Percentiles rank a stretch among this genome's conserved stretches.
Conservation (phyloP, 2,797 vertebrate genomes). For the Amphiprion clarkii region DNA sequence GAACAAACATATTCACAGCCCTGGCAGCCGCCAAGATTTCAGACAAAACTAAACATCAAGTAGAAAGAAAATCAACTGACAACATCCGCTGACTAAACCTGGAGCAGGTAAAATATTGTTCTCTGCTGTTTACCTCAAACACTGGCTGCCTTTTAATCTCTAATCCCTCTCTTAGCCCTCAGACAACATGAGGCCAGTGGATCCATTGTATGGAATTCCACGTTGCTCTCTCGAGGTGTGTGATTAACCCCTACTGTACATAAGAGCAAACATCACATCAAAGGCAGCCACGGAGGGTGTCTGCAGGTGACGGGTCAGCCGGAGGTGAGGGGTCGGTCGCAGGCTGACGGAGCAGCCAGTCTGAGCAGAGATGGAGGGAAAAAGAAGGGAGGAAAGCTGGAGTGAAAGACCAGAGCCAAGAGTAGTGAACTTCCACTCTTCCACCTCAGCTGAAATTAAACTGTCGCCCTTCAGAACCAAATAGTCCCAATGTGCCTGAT, state of each 20-base stretch:
- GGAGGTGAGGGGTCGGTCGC: slow-evolving; percentile 71
- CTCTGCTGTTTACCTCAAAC: slow-evolving; percentile 79
- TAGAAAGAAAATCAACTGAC: slow-evolving; percentile 65
- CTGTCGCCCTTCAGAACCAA: slow-evolving; percentile 49
- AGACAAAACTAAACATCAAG: slow-evolving; percentile 54
- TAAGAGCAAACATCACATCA: slow-evolving; percentile 79
- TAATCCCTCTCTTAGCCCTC: slow-evolving; percentile 82
- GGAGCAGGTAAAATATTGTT: slow-evolving; percentile 80
- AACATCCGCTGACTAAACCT: slow-evolving; percentile 76
- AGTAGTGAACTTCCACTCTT: slow-evolving; percentile 5
- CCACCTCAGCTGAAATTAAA: slow-evolving; percentile 39
- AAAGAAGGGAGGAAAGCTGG: slow-evolving; percentile 15
- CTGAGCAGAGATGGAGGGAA: slow-evolving; percentile 16
- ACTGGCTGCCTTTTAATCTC: slow-evolving; percentile 81
- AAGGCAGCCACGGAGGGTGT: slow-evolving; percentile 71
- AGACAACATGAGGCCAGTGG: slow-evolving; percentile 75
- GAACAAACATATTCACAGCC: slow-evolving; percentile 28
- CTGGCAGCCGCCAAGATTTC: slow-evolving; percentile 45
- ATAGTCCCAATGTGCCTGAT: slow-evolving; percentile 55
- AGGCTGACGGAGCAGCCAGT: slow-evolving; percentile 46
- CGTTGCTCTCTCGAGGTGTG: slow-evolving; percentile 74
- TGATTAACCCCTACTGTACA: slow-evolving; percentile 87
- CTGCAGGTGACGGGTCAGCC: slow-evolving; percentile 82
- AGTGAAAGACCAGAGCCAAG: neutral
- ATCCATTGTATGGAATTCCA: slow-evolving; percentile 82